Evolutionary conservation across 2,113 vertebrate species (phyloP).

Genomic region (Pterocles orientalis): DNA sequence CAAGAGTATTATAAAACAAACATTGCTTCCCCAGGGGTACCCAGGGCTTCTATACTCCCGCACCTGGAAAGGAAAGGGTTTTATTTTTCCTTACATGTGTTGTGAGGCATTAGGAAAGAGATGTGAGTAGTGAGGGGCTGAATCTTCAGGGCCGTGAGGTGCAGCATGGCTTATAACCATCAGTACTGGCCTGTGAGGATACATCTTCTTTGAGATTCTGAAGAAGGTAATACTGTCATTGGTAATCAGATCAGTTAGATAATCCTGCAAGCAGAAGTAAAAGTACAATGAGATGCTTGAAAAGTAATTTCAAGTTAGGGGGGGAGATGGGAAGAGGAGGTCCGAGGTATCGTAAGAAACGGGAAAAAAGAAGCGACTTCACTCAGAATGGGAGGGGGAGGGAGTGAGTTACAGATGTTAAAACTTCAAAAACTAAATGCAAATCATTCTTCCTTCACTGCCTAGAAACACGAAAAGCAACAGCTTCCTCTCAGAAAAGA

Average conservation of each 20-base stretch:
- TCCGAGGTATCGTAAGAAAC: background rate
- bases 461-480: background rate
- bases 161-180: slow-evolving; percentile 97
- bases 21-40: background rate
- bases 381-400: background rate
- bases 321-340: background rate
- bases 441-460: background rate
- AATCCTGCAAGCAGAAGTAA: slow-evolving; percentile 82
- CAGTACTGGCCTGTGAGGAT: slow-evolving; percentile 91
- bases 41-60: background rate
- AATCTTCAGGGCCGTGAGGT: slow-evolving; percentile 95
- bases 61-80: slow-evolving; percentile 3
- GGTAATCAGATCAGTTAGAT: slow-evolving; percentile 96
- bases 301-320: background rate
- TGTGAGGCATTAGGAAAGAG: slow-evolving; percentile 95
- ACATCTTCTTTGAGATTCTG: slow-evolving; percentile 92
- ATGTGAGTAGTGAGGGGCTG: slow-evolving; percentile 91
- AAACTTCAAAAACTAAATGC: background rate
- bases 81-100: slow-evolving; percentile 88
- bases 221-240: slow-evolving; percentile 96
- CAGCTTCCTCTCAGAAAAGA: background rate
- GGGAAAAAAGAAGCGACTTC: background rate
- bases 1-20: background rate
- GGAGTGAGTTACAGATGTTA: background rate
- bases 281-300: slow-evolving; percentile 24